These are phyloP conservation scores for Eremophila alpestris DNA, from an alignment of 2,797 vertebrate genomes.

Conservation along the genomic window DNA sequence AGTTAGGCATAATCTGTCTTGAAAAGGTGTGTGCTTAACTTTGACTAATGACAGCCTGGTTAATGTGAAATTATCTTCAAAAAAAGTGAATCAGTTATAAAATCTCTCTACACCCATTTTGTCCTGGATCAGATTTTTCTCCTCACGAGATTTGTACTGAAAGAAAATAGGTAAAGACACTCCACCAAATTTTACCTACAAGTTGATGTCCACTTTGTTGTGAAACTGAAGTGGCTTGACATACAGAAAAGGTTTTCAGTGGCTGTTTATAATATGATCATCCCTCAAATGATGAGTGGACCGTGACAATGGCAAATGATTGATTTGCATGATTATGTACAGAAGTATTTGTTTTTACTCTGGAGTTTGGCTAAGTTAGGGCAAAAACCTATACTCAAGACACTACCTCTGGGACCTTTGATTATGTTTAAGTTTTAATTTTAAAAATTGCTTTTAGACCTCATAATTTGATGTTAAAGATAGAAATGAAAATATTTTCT, in stretches of 20 bases:
- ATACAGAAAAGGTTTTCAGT: background rate
- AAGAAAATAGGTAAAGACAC: background rate
- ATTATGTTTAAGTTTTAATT: background rate
- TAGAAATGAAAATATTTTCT: background rate
- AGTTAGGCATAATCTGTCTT: background rate
- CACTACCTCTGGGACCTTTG: background rate
- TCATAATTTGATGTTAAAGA: background rate
- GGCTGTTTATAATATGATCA: background rate
- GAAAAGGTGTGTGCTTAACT: background rate
- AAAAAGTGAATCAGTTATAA: background rate
- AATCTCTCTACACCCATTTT: background rate
- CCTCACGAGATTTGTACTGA: background rate
- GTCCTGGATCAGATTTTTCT: background rate
- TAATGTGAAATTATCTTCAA: background rate
- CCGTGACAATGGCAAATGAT: background rate
- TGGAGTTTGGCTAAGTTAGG: background rate
- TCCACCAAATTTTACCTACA: background rate
- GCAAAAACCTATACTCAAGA: background rate
- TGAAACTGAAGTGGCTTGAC: background rate
- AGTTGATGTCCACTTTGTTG: background rate
- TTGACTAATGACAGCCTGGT: background rate
- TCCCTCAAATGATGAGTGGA: background rate
- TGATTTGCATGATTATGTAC: background rate
- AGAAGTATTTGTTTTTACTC: background rate
- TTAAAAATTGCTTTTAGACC: background rate